Evolutionary conservation across 2,888 invertebrate species (phyloP).

Genomic region (Aromia moschata): DNA sequence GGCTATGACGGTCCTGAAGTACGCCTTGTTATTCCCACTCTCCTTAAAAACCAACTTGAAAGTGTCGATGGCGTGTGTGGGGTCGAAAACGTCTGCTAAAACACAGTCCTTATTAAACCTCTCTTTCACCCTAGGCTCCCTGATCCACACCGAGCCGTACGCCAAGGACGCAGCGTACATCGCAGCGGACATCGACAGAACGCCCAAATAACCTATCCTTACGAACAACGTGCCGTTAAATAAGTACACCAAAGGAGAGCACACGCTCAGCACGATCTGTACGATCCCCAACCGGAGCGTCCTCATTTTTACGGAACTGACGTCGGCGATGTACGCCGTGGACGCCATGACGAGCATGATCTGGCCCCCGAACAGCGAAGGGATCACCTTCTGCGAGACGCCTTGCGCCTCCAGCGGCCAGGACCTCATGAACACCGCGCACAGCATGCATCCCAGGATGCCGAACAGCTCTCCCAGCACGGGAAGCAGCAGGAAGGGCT

Average conservation of each 20-base stretch:
- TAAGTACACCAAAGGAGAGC: slow-evolving; percentile 49
- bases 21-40: slow-evolving; percentile 45
- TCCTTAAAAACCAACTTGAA: slow-evolving; percentile 52
- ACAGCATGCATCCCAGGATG: slow-evolving; percentile 64
- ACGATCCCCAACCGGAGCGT: slow-evolving; percentile 71
- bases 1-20: slow-evolving; percentile 49
- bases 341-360: slow-evolving; percentile 61
- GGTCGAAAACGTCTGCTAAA: slow-evolving; percentile 55
- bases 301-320: slow-evolving; percentile 66
- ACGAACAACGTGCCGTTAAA: slow-evolving; percentile 55
- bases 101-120: slow-evolving; percentile 36
- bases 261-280: slow-evolving; percentile 55
- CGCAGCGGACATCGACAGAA: slow-evolving; percentile 48
- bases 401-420: slow-evolving; percentile 66
- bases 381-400: slow-evolving; percentile 67
- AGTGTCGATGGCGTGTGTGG: slow-evolving; percentile 54
- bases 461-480: slow-evolving; percentile 61
- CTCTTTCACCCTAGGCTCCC: slow-evolving; percentile 41
- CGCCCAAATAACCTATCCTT: slow-evolving; percentile 45
- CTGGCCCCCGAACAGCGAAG: slow-evolving; percentile 69
- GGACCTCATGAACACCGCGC: slow-evolving; percentile 66
- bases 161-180: slow-evolving; percentile 49
- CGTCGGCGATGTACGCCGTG: slow-evolving; percentile 60
- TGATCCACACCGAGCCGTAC: slow-evolving; percentile 52
- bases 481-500: slow-evolving; percentile 59